Percentiles rank a stretch among this genome's conserved stretches.
phyloP scores from a whole-genome alignment of 2,888 invertebrate genomes.

The Gastracanthus pulcherrimus region DNA sequence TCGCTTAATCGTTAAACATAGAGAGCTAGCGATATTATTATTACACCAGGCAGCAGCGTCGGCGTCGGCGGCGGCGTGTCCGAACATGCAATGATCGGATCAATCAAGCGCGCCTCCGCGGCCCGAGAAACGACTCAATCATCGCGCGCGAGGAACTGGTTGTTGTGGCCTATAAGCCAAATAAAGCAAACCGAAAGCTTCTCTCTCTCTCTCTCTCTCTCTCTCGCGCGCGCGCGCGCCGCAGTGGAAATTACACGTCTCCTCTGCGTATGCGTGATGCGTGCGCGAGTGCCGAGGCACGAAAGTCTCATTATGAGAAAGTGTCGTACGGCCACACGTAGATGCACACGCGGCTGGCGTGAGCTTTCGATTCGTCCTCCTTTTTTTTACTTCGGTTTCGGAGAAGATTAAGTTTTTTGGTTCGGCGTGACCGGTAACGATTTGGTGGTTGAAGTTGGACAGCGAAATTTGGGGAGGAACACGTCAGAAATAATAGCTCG shows the following conservation, averaged over 20 bases:
- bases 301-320: conserved; percentile 15
- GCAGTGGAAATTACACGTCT: conserved; percentile 37
- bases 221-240: conserved; percentile 1
- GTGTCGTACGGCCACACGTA: too few species aligned
- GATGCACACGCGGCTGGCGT: too few species aligned
- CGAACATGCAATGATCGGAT: conserved; percentile 54
- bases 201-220: too few species aligned
- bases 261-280: too few species aligned
- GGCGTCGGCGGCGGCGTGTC: conserved; percentile 4
- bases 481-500: too few species aligned
- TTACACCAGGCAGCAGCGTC: conserved; percentile 10
- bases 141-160: conserved; percentile 43
- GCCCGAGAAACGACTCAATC: conserved; percentile 54
- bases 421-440: too few species aligned
- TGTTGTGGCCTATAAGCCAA: conserved; percentile 17
- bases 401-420: too few species aligned
- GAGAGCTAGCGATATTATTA: conserved; percentile 43
- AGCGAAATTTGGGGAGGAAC: too few species aligned
- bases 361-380: too few species aligned
- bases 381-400: too few species aligned
- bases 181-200: conserved; percentile 33
- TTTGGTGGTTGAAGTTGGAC: too few species aligned
- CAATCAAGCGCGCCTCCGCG: conserved; percentile 45
- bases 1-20: conserved; percentile 23
- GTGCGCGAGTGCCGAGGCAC: not conserved